These are phyloP conservation scores for Trididemnum clinides DNA, from an alignment of 23 tunicate genomes.

Conservation along the genomic window DNA sequence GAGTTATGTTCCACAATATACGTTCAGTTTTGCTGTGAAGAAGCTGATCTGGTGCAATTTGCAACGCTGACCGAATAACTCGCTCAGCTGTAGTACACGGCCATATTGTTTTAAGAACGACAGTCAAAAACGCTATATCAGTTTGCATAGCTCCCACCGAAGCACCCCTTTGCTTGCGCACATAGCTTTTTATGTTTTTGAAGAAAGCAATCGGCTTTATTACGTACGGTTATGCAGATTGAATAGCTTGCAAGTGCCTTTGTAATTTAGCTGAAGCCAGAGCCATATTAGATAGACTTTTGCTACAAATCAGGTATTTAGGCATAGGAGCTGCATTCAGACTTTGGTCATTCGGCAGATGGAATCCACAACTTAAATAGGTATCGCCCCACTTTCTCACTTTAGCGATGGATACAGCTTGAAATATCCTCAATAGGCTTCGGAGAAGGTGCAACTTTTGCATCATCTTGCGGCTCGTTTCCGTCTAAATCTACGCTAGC, in stretches of 20 bases:
- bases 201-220: constrained; percentile 22
- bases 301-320: constrained; percentile 39
- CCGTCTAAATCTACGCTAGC: neutral
- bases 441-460: neutral
- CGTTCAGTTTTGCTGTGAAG: constrained; percentile 41
- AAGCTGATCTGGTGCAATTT: constrained; percentile 42
- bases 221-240: constrained; percentile 44
- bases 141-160: constrained; percentile 28
- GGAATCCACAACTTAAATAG: constrained; percentile 12
- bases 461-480: neutral
- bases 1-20: constrained; percentile 24
- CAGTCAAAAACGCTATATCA: constrained; percentile 22
- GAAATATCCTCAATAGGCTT: neutral
- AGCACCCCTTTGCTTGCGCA: constrained; percentile 35
- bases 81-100: constrained; percentile 18
- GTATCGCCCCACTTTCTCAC: constrained; percentile 22
- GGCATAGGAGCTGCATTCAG: constrained; percentile 48
- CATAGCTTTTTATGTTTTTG: constrained; percentile 26
- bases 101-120: neutral
- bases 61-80: constrained; percentile 40
- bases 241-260: constrained; percentile 24
- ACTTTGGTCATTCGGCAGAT: constrained; percentile 34
- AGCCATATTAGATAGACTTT: constrained; percentile 14
- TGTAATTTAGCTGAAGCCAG: constrained; percentile 38
- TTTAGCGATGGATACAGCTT: too few relatives aligned